phyloP scores from a whole-genome alignment of 2,797 vertebrate genomes.

The Poeciliopsis presidionis region DNA sequence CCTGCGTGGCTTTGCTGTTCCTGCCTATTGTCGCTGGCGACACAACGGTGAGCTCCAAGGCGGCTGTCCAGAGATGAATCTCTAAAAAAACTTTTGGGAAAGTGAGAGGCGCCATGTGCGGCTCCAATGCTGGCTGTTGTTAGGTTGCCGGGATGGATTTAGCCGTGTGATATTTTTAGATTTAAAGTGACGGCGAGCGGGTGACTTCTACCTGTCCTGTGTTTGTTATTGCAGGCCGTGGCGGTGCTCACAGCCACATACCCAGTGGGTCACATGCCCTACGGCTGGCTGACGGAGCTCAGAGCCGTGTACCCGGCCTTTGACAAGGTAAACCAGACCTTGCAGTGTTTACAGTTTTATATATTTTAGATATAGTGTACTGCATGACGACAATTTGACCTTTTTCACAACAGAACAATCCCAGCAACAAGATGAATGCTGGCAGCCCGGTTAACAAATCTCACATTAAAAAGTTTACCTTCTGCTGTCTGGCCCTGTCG shows the following conservation, averaged over 20 bases:
- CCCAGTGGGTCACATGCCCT: slow-evolving; percentile 98
- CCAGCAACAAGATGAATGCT: slow-evolving; percentile 90
- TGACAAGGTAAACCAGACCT: slow-evolving; percentile 86
- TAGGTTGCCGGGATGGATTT: slow-evolving; percentile 36
- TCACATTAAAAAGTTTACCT: slow-evolving; percentile 97
- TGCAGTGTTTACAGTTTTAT: not conserved
- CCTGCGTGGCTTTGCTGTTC: slow-evolving; percentile 50
- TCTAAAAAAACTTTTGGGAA: slow-evolving; percentile 30
- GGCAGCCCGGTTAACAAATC: slow-evolving; percentile 85
- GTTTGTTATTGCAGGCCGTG: slow-evolving; percentile 86
- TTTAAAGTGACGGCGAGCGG: slow-evolving; percentile 8
- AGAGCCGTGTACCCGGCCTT: slow-evolving; percentile 97
- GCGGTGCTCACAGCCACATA: slow-evolving; percentile 97
- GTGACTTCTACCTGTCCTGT: slow-evolving; percentile 38
- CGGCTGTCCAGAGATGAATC: slow-evolving; percentile 38
- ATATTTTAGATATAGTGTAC: not conserved
- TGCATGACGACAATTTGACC: slow-evolving; percentile 17
- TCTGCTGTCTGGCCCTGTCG: slow-evolving; percentile 92
- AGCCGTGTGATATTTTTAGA: slow-evolving; percentile 34
- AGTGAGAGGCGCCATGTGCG: slow-evolving; percentile 26
- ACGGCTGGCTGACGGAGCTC: slow-evolving; percentile 97
- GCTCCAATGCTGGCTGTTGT: slow-evolving; percentile 39
- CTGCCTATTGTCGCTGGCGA: slow-evolving; percentile 51
- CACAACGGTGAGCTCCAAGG: slow-evolving; percentile 59
- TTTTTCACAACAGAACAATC: slow-evolving; percentile 86